Evolutionary conservation across 2,888 invertebrate species (phyloP).

Genomic region (Anoplius nigerrimus): DNA sequence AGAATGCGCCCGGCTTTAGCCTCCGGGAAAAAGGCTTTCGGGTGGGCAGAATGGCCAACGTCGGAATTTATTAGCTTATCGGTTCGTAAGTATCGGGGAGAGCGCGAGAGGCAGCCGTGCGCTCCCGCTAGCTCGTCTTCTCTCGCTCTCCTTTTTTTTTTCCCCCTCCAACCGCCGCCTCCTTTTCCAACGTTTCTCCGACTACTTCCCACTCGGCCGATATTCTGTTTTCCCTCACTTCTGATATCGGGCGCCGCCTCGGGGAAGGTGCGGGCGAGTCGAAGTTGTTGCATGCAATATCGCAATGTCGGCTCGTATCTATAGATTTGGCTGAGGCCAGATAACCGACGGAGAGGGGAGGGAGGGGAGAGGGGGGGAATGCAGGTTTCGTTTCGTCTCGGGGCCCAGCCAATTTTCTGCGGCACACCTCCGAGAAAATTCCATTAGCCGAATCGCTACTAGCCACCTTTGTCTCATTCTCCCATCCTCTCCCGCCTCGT

Average conservation of each 20-base stretch:
- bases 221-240: too few species aligned
- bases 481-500: background rate
- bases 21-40: too few species aligned
- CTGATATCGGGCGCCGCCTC: background rate
- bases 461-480: conserved; percentile 10
- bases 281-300: background rate
- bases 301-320: background rate
- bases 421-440: conserved; percentile 10
- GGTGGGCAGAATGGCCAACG: too few species aligned
- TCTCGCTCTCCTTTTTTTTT: background rate
- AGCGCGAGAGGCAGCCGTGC: too few species aligned
- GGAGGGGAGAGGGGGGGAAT: too few species aligned
- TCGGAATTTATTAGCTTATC: too few species aligned
- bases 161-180: background rate
- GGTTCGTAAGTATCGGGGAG: too few species aligned
- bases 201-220: background rate
- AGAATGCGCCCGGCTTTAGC: too few species aligned
- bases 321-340: too few species aligned
- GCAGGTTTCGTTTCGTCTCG: background rate
- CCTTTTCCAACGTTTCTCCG: background rate
- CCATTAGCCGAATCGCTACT: conserved; percentile 24
- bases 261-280: conserved; percentile 1
- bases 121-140: background rate
- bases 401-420: conserved; percentile 4
- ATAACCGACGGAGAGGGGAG: too few species aligned